These are phyloP conservation scores for Halyomorpha halys DNA, from an alignment of 1,140 invertebrate species.

Conservation along the genomic window DNA sequence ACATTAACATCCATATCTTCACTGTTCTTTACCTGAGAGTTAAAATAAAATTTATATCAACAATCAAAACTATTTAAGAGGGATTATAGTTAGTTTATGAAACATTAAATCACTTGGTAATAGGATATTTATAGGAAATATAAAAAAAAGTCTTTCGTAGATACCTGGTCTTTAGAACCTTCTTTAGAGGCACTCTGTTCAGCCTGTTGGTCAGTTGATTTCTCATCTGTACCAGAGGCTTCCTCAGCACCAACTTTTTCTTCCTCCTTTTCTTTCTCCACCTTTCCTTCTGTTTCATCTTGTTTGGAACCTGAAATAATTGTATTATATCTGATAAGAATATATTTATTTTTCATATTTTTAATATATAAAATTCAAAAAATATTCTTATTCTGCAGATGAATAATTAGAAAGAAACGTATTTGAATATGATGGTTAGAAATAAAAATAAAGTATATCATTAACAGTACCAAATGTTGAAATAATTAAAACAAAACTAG, in stretches of 20 bases:
- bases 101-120: too few species aligned
- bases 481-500: too few species aligned
- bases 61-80: slow-evolving; percentile 1
- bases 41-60: too few species aligned
- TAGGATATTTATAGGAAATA: too few species aligned
- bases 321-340: neutral
- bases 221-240: slow-evolving; percentile 46
- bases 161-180: slow-evolving; percentile 34
- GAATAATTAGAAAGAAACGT: too few species aligned
- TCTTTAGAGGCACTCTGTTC: slow-evolving; percentile 32
- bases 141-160: neutral
- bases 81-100: neutral
- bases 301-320: neutral
- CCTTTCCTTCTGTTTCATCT: slow-evolving; percentile 32
- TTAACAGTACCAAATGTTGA: too few species aligned
- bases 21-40: slow-evolving; percentile 1
- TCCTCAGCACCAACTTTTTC: slow-evolving; percentile 40
- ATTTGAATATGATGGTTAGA: too few species aligned
- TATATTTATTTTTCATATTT: too few species aligned
- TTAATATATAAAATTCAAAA: too few species aligned
- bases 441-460: too few species aligned
- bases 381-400: too few species aligned
- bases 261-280: slow-evolving; percentile 38
- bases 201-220: slow-evolving; percentile 39
- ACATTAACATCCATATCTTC: neutral